phyloP scores from a whole-genome alignment of 2,113 vertebrate genomes.

The Rhizomys pruinosus region DNA sequence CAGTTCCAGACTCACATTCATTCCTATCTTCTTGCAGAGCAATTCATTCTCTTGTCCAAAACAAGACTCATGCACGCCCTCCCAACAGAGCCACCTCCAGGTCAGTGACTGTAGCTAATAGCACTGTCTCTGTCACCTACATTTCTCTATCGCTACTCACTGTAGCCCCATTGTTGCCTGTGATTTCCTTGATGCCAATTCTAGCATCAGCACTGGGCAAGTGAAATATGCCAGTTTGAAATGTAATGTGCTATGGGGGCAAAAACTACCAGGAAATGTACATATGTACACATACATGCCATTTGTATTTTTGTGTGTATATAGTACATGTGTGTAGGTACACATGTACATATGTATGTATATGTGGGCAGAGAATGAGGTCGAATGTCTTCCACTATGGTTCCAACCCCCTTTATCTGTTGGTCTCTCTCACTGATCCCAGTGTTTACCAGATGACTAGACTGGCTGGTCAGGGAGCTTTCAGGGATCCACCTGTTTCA shows the following conservation, averaged over 20 bases:
- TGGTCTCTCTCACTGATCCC: not conserved
- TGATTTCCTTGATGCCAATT: not conserved
- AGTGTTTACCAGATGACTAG: not conserved
- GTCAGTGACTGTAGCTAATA: not conserved
- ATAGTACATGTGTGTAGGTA: not conserved
- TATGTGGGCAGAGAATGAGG: not conserved
- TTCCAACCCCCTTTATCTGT: too few relatives aligned
- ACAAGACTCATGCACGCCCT: not conserved
- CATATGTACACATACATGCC: too few relatives aligned
- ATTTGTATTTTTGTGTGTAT: not conserved
- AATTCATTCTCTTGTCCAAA: not conserved
- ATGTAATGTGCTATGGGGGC: not conserved
- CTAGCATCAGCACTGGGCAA: not conserved
- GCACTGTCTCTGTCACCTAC: not conserved
- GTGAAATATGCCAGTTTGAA: not conserved
- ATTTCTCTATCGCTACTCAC: not conserved
- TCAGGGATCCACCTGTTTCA: not conserved
- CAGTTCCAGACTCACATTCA: not conserved
- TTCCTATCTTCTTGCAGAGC: constrained; percentile 4
- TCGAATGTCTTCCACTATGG: not conserved
- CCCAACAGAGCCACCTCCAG: not conserved
- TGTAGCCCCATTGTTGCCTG: not conserved
- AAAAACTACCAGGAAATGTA: not conserved
- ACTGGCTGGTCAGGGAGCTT: not conserved
- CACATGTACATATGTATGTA: not conserved